phyloP scores from a whole-genome alignment of 1,140 invertebrate species.

The Bilobella aurantiaca region DNA sequence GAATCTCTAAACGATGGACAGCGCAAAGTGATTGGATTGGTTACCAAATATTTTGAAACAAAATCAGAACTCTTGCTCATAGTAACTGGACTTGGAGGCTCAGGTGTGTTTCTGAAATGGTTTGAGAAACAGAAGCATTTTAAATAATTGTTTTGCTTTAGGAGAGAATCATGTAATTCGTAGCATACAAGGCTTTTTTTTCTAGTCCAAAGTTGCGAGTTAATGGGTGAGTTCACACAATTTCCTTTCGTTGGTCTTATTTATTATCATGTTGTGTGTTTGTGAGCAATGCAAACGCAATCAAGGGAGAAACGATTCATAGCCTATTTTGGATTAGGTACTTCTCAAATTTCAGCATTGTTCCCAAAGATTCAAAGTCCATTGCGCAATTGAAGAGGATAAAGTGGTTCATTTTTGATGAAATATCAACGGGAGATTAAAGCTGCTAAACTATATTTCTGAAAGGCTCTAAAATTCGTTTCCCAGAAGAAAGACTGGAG shows the following conservation, averaged over 20 bases:
- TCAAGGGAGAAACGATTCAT: neutral
- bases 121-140: neutral
- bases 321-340: neutral
- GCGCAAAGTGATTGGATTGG: neutral
- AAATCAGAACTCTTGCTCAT: neutral
- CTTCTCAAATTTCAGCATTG: neutral
- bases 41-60: neutral
- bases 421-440: neutral
- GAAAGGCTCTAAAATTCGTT: neutral
- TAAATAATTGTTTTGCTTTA: neutral
- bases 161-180: neutral
- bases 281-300: neutral
- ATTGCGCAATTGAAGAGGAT: neutral
- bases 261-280: too few species aligned
- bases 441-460: neutral
- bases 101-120: neutral
- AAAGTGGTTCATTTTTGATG: neutral
- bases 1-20: neutral
- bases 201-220: neutral
- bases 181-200: neutral
- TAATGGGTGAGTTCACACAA: too few species aligned
- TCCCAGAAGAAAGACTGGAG: too few species aligned
- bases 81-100: neutral
- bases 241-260: too few species aligned
- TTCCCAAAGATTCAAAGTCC: neutral